These are phyloP conservation scores for Tapera naevia DNA, from an alignment of 2,797 vertebrate species.

Conservation along the genomic window DNA sequence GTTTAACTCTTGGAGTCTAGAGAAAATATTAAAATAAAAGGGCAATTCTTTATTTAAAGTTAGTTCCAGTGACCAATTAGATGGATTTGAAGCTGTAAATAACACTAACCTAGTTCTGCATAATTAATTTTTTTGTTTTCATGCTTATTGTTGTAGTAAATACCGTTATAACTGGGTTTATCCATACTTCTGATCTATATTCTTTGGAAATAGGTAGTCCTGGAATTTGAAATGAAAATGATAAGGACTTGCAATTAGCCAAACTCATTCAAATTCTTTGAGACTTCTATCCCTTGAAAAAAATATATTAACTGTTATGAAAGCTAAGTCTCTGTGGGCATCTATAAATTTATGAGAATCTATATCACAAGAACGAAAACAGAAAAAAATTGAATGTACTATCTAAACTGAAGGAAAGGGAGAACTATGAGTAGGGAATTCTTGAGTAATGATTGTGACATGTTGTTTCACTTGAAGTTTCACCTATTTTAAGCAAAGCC, in stretches of 20 bases:
- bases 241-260: background rate
- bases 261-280: background rate
- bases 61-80: background rate
- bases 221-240: background rate
- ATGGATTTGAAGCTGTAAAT: background rate
- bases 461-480: background rate
- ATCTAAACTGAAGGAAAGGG: background rate
- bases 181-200: background rate
- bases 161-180: background rate
- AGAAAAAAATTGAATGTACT: background rate
- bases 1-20: background rate
- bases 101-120: background rate
- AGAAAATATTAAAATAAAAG: background rate
- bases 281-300: background rate
- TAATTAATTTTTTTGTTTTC: background rate
- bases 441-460: background rate
- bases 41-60: background rate
- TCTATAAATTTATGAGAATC: background rate
- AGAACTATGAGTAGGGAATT: background rate
- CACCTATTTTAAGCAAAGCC: background rate
- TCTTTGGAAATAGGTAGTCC: background rate
- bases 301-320: background rate
- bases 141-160: background rate
- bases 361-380: background rate
- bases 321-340: background rate